A percentile compares a stretch with the other conserved stretches of the same genome.
phyloP scores from a whole-genome alignment of 2,888 invertebrate genomes.

The Temnothorax rugatulus region DNA sequence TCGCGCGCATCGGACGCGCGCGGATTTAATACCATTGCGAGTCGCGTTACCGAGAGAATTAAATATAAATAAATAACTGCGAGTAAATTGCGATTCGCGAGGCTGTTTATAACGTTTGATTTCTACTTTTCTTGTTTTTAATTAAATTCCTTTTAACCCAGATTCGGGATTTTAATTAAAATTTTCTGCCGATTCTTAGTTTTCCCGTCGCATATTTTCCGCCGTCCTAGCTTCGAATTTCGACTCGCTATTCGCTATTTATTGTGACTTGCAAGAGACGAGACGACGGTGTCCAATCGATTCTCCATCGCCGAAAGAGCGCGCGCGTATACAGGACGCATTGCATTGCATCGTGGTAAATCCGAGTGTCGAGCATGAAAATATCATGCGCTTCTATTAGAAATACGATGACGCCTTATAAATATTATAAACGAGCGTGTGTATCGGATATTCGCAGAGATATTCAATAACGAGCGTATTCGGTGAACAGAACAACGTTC shows the following conservation, averaged over 20 bases:
- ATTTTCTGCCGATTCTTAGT: constrained; percentile 63
- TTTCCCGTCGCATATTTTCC: constrained; percentile 54
- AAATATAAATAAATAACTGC: constrained; percentile 55
- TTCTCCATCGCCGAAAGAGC: constrained; percentile 64
- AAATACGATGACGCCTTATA: constrained; percentile 54
- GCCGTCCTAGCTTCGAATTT: constrained; percentile 52
- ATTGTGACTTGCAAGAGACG: constrained; percentile 60
- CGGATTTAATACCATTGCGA: constrained; percentile 49
- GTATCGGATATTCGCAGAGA: constrained; percentile 4
- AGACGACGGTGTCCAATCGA: constrained; percentile 65
- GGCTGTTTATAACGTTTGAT: constrained; percentile 52
- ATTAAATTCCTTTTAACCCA: constrained; percentile 56
- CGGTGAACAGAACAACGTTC: constrained; percentile 8
- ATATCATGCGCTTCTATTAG: constrained; percentile 47
- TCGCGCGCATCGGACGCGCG: constrained; percentile 26
- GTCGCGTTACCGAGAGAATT: constrained; percentile 45
- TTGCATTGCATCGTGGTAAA: constrained; percentile 57
- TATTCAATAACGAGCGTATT: constrained; percentile 14
- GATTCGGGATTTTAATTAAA: constrained; percentile 56
- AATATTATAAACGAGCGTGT: constrained; percentile 37
- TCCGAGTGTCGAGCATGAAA: constrained; percentile 50
- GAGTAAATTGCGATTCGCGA: constrained; percentile 52
- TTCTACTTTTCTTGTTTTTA: constrained; percentile 56
- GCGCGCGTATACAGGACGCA: constrained; percentile 26
- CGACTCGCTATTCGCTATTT: constrained; percentile 58